Evolutionary conservation across 2,888 invertebrate genomes (phyloP), one percentile per base, ranked within the genome.

Genomic region (Oscheius sp.): DNA sequence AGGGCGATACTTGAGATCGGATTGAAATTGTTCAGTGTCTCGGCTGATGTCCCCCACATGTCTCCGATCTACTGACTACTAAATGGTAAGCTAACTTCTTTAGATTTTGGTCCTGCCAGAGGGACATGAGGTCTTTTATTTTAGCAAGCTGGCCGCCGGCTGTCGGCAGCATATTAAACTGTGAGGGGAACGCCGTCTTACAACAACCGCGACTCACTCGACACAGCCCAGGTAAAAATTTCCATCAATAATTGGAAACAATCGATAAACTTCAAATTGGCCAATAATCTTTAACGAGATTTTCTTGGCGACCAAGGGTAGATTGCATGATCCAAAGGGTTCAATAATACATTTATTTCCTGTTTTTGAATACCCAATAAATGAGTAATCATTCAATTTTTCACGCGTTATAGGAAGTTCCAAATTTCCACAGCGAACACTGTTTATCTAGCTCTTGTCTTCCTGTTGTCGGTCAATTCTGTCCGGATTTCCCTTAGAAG

Each of bases 111-210:
- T 49, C 49, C 21, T 49, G 49, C 35, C 35, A 35, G 35, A 35
- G 55, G 55, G 55, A 21, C 55, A 27, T 58, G 58, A 58, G 58
- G 58, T 66, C 49, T 66, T 66, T 66, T 66, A 49, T 66, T 66
- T 66, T 66, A 49, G 66, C 66, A 66, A 49, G 66, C 66, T 66
- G 66, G 66, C 66, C 66, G 66, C 49, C 69, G 69, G 69, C 69
- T 69, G 69, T 69, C 69, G 53, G 69, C 69, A 69, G 56, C 55
- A 69, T 69, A 69, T 70, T 58, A 70, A 70, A 59, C 58, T 70
- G 58, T 70, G 29, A n/a, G 58, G 66, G 49, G 66, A 66, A 66
- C 66, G 66, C 66, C 52, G 52, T 21, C 61, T 66, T 66, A 66
- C 66, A 66, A 49, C 66, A 66, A n/a, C 27, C 61, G 7, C 66